Percentiles rank a stretch among this genome's conserved stretches.
Evolutionary conservation across 2,113 vertebrate species (phyloP).

Genomic region (Pristiophorus japonicus): DNA sequence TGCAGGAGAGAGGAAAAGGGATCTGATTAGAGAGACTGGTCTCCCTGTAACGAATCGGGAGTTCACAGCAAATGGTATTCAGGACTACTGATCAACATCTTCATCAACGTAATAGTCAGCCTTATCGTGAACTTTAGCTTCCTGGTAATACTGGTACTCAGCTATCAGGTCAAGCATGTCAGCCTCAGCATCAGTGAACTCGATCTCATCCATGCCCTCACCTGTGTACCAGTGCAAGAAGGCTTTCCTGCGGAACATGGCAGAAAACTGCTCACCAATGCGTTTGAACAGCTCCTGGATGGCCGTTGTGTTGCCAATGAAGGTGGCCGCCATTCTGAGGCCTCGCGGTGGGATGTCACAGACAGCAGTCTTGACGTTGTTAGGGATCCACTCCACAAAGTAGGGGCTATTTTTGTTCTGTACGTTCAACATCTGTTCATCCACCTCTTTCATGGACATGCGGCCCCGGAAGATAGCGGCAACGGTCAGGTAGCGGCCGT

Average conservation of each 20-base stretch:
- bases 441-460: slow-evolving; percentile 38
- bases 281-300: slow-evolving; percentile 40
- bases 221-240: slow-evolving; percentile 40
- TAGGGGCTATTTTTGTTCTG: slow-evolving; percentile 38
- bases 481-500: slow-evolving; percentile 35
- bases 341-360: slow-evolving; percentile 39
- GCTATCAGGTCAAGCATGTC: slow-evolving; percentile 38
- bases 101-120: not conserved
- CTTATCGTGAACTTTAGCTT: not conserved
- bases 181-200: slow-evolving; percentile 37
- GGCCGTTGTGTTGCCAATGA: slow-evolving; percentile 39
- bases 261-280: slow-evolving; percentile 39
- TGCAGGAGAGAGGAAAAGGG: not conserved
- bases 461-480: slow-evolving; percentile 37
- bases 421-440: slow-evolving; percentile 38
- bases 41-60: not conserved
- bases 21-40: not conserved
- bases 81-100: slow-evolving; percentile 16
- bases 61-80: not conserved
- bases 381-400: slow-evolving; percentile 38
- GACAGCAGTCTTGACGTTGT: slow-evolving; percentile 39
- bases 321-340: slow-evolving; percentile 39
- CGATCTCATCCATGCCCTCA: slow-evolving; percentile 38
- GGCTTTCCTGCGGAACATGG: slow-evolving; percentile 39
- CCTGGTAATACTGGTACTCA: slow-evolving; percentile 39